Evolutionary conservation across 2,888 invertebrate genomes (phyloP).

Genomic region (Aporophyla nigra): DNA sequence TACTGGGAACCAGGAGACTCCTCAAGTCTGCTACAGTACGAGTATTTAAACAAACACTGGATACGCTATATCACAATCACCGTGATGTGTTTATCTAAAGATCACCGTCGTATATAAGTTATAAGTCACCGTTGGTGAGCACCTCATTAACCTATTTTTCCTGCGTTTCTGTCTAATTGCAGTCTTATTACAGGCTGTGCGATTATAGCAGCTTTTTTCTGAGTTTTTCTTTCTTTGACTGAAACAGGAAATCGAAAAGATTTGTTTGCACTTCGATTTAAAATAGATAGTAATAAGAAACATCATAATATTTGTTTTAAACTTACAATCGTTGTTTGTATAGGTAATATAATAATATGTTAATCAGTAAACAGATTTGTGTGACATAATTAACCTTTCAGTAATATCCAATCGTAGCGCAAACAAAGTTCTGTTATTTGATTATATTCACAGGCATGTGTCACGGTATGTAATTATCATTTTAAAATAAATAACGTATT

Average conservation of each 20-base stretch:
- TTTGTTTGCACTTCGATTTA: neutral
- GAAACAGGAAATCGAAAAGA: neutral
- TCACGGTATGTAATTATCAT: constrained; percentile 16
- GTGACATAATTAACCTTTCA: constrained; percentile 11
- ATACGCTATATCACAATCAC: neutral
- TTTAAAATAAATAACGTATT: constrained; percentile 4
- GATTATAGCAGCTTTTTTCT: neutral
- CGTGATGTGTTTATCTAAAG: constrained; percentile 13
- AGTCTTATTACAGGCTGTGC: constrained; percentile 1
- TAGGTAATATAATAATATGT: neutral
- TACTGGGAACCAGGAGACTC: neutral
- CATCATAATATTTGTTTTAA: neutral
- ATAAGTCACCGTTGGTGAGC: constrained; percentile 12
- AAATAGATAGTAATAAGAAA: neutral
- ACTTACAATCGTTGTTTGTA: neutral
- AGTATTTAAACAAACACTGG: neutral
- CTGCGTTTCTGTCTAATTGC: constrained; percentile 9
- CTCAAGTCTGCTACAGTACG: neutral
- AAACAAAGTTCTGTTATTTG: constrained; percentile 17
- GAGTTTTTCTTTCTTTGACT: neutral
- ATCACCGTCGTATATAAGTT: constrained; percentile 8
- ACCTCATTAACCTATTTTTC: constrained; percentile 41
- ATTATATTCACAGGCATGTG: constrained; percentile 18
- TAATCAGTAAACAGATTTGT: neutral
- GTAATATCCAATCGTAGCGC: constrained; percentile 4